Percentiles rank a stretch among this genome's conserved stretches.
These are phyloP conservation scores for Dromas ardeola DNA, from an alignment of 2,113 vertebrate species.

Conservation along the genomic window DNA sequence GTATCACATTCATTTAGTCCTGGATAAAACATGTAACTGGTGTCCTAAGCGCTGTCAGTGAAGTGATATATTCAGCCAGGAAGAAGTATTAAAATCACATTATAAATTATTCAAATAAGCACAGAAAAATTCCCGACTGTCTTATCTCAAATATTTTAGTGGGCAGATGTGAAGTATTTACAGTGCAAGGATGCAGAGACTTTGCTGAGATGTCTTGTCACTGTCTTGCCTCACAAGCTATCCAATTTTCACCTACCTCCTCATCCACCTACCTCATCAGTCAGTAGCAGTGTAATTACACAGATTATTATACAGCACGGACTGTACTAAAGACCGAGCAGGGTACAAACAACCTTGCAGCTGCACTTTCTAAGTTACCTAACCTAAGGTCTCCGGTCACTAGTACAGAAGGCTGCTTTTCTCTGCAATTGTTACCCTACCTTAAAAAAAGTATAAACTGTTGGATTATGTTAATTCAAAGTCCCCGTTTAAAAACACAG, in stretches of 20 bases:
- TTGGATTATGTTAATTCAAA: constrained; percentile 18
- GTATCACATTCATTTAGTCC: not conserved
- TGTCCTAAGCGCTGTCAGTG: not conserved
- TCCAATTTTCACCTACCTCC: not conserved
- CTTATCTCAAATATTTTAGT: constrained; percentile 14
- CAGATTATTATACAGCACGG: not conserved
- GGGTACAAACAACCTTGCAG: not conserved
- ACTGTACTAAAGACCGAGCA: not conserved
- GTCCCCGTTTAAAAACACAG: not conserved
- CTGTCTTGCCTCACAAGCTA: constrained; percentile 8
- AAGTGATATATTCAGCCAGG: not conserved
- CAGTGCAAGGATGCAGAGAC: not conserved
- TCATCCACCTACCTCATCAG: not conserved
- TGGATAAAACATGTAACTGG: not conserved
- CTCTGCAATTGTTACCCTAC: not conserved
- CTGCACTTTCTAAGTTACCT: not conserved
- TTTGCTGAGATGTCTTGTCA: constrained; percentile 8
- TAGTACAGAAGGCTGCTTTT: not conserved
- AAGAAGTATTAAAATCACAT: constrained; percentile 23
- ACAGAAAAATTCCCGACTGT: not conserved
- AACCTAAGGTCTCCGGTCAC: not conserved
- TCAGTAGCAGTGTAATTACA: not conserved
- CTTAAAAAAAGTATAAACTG: constrained; percentile 24
- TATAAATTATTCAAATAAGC: constrained; percentile 48
- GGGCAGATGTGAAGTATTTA: constrained; percentile 9